These are phyloP conservation scores for Aplysina aerophoba DNA, from an alignment of 37 sponge, comb jelly and placozoan genomes.

Conservation along the genomic window DNA sequence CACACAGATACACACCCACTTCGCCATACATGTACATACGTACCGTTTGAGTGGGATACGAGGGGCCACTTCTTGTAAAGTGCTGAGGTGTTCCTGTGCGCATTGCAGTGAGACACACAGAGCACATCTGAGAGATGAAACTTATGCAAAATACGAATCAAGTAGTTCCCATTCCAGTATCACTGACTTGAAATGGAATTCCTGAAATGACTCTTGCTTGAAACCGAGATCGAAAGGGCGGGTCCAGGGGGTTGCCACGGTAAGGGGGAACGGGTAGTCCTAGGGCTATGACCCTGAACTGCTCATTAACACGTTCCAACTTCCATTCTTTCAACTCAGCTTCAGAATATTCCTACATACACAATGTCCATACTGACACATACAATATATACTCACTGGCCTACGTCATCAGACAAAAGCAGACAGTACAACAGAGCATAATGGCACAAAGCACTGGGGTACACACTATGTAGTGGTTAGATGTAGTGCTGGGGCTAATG, in stretches of 20 bases:
- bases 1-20: background rate
- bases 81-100: background rate
- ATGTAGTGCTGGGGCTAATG: too few species aligned
- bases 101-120: background rate
- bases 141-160: too few species aligned
- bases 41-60: background rate
- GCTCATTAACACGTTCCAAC: conserved; percentile 65
- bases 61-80: background rate
- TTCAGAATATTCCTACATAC: conserved; percentile 60
- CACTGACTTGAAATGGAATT: conserved; percentile 36
- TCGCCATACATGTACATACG: background rate
- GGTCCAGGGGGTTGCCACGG: conserved; percentile 93
- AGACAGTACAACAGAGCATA: too few species aligned
- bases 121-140: background rate
- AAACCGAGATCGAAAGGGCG: conserved; percentile 91
- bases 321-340: conserved; percentile 50
- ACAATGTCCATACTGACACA: background rate
- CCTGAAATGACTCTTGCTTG: conserved; percentile 60
- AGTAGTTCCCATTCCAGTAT: background rate
- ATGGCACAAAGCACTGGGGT: too few species aligned
- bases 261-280: conserved; percentile 94
- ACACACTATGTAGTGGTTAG: background rate
- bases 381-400: background rate
- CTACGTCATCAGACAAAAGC: too few species aligned
- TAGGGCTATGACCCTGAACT: conserved; percentile 82